Percentiles rank a stretch among this genome's conserved stretches.
phyloP scores from a whole-genome alignment of 2,888 invertebrate species.

The Lasioglossum oenotherae region DNA sequence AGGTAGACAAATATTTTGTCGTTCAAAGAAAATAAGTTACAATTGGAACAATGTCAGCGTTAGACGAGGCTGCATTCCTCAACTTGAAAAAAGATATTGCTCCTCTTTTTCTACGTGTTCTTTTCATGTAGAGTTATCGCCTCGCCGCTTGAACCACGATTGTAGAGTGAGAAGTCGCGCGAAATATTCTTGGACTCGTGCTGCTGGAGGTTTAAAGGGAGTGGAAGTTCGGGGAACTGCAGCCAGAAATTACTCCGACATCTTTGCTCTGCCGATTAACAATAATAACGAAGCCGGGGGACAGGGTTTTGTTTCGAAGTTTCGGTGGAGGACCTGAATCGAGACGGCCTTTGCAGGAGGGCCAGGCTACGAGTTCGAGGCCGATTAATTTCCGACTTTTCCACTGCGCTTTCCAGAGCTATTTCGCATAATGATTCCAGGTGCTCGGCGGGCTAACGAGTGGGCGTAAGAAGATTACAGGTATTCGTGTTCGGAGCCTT shows the following conservation, averaged over 20 bases:
- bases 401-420: neutral
- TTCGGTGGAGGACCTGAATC: neutral
- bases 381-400: conserved; percentile 32
- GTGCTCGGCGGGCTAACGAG: conserved; percentile 1
- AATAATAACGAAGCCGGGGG: conserved; percentile 15
- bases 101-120: neutral
- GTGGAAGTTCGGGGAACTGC: conserved; percentile 14
- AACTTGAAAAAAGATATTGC: neutral
- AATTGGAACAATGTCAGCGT: neutral
- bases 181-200: neutral
- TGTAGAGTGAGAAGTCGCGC: neutral
- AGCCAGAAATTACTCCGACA: conserved; percentile 24
- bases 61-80: neutral
- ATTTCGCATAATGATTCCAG: conserved; percentile 9
- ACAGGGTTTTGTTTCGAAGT: conserved; percentile 25
- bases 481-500: neutral
- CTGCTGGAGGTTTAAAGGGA: conserved; percentile 8
- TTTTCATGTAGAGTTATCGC: neutral
- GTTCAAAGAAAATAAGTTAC: neutral
- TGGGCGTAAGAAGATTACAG: conserved; percentile 17
- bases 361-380: neutral
- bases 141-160: neutral
- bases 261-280: conserved; percentile 32
- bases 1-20: neutral
- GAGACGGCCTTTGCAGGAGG: neutral